Percentiles rank a stretch among this genome's conserved stretches.
phyloP scores from a whole-genome alignment of 1,140 invertebrate genomes.

The Propsilocerus akamusi region DNA sequence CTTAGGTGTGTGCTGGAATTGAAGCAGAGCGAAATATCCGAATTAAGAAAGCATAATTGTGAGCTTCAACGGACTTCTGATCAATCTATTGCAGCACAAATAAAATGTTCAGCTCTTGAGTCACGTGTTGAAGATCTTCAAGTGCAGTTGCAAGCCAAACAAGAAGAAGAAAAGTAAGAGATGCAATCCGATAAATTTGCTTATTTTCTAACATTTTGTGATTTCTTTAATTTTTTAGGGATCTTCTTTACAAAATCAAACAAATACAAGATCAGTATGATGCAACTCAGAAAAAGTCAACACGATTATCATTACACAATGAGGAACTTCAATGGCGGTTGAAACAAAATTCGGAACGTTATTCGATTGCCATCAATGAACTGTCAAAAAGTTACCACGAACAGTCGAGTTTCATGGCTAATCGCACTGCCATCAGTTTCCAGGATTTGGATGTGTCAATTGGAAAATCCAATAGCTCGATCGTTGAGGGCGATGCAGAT shows the following conservation, averaged over 20 bases:
- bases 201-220: background rate
- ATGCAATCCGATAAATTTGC: slow-evolving; percentile 5
- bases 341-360: slow-evolving; percentile 50
- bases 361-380: slow-evolving; percentile 20
- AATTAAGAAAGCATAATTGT: slow-evolving; percentile 42
- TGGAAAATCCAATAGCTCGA: background rate
- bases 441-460: background rate
- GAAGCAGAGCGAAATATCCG: slow-evolving; percentile 48
- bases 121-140: slow-evolving; percentile 48
- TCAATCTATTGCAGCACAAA: slow-evolving; percentile 30
- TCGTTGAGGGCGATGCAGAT: background rate
- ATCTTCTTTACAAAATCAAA: slow-evolving; percentile 40
- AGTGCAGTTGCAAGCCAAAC: slow-evolving; percentile 40
- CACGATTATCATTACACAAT: slow-evolving; percentile 56
- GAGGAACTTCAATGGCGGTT: slow-evolving; percentile 75
- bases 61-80: slow-evolving; percentile 32
- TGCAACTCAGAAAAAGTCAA: slow-evolving; percentile 54
- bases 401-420: background rate
- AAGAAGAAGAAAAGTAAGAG: slow-evolving; percentile 31
- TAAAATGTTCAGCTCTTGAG: slow-evolving; percentile 33
- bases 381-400: slow-evolving; percentile 9
- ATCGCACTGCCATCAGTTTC: background rate
- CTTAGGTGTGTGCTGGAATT: slow-evolving; percentile 54
- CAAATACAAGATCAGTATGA: slow-evolving; percentile 47
- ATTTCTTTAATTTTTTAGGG: slow-evolving; percentile 22